Evolutionary conservation across 2,113 vertebrate genomes (phyloP).

Genomic region (Paralichthys olivaceus): DNA sequence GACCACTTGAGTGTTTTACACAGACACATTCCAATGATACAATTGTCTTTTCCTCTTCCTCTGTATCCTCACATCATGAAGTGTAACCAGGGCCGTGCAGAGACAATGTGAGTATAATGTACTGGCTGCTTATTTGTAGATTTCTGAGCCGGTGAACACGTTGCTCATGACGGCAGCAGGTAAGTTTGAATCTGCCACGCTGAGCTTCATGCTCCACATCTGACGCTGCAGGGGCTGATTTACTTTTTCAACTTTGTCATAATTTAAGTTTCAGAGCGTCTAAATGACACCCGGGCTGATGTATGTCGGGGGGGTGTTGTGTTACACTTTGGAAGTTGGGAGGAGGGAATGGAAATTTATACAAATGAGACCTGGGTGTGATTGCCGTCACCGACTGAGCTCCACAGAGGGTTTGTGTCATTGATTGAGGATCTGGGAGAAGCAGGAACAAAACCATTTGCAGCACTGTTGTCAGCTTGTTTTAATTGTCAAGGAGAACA

Average conservation of each 20-base stretch:
- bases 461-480: background rate
- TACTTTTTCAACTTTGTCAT: too few relatives aligned
- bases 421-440: background rate
- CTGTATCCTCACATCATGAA: too few relatives aligned
- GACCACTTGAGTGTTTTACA: too few relatives aligned
- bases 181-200: background rate
- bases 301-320: background rate
- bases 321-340: background rate
- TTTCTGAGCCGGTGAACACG: too few relatives aligned
- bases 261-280: background rate
- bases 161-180: conserved; percentile 6
- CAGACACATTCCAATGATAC: too few relatives aligned
- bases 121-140: too few relatives aligned
- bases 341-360: conserved; percentile 9
- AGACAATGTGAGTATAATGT: too few relatives aligned
- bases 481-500: background rate
- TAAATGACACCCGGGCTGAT: background rate
- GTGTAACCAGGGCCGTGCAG: too few relatives aligned
- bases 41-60: too few relatives aligned
- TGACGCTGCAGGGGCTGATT: background rate
- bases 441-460: background rate
- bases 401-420: background rate
- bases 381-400: background rate
- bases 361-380: background rate
- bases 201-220: too few relatives aligned